Evolutionary conservation across 2,113 vertebrate genomes (phyloP), one percentile per base, ranked within the genome.

Genomic region (Oophaga pumilio): DNA sequence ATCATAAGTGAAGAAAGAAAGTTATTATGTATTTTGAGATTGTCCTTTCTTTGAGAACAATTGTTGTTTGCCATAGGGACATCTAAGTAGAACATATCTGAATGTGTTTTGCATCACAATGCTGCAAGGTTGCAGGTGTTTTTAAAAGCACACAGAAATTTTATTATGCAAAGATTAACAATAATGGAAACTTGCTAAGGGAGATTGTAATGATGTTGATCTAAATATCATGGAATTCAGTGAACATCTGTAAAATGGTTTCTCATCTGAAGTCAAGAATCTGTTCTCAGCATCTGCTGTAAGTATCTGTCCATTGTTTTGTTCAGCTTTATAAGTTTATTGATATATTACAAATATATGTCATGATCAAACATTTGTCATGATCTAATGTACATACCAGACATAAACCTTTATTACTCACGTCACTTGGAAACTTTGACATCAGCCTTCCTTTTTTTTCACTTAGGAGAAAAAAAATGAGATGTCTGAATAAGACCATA

Each of bases 81-180:
- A 17, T 68, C 50, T 43, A 86, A 53, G 56, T 69, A 73, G 62
- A 50, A 66, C 60, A 66, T 28, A 33, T 79, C 53, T 78, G 15
- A 79, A 86, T 69, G 53, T 53, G 15, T 57, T 79, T 80, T 57
- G 76, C 18, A 79, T 59, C 52, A 53, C 24, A 79, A 14, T 79
- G 76, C 4, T 78, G 15, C 79, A 80, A 86, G 26, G 26, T 87
- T 81, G 77, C 85, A 81, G 76, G 85, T 87, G 85, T 71, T 85
- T 76, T 76, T 80, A 43, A 71, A 69, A 24, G 64, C 64, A 10
- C 76, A 73, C 76, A 60, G 62, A 87, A 18, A 69, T 59, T 69
- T 73, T 80, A 71, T 71, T 59, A 87, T 57, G 66, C 76, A 71
- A 57, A 80, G 85, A 87, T 87, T 87, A 80, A 81, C 71, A 52